phyloP scores from a whole-genome alignment of 2,797 vertebrate genomes.

The Acanthiza pusilla region DNA sequence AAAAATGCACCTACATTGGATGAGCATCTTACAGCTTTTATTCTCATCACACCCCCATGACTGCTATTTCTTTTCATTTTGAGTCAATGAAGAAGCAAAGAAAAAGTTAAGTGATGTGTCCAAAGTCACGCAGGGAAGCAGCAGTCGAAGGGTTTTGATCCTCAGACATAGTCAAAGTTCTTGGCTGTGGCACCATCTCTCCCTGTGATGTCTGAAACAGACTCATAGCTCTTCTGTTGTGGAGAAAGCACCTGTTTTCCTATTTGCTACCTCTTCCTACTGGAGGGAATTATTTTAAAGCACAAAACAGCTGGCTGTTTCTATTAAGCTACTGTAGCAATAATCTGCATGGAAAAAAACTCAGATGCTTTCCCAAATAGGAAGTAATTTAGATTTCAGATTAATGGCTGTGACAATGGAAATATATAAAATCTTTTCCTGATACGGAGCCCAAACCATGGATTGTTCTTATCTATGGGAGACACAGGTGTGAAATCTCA shows the following conservation, averaged over 20 bases:
- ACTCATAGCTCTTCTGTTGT: background rate
- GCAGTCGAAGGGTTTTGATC: background rate
- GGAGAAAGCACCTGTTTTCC: background rate
- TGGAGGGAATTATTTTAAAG: background rate
- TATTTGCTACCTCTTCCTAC: background rate
- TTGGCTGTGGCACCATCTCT: background rate
- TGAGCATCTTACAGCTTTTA: background rate
- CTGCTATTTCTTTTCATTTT: background rate
- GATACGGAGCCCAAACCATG: background rate
- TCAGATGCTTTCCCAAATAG: slow-evolving; percentile 38
- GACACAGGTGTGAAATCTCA: slow-evolving; percentile 13
- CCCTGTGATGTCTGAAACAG: background rate
- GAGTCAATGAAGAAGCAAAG: background rate
- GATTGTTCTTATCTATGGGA: background rate
- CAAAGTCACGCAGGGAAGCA: background rate
- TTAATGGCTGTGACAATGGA: slow-evolving; percentile 46
- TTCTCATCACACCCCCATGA: background rate
- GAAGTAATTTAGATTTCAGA: slow-evolving; percentile 65
- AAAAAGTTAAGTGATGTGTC: background rate
- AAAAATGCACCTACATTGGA: background rate
- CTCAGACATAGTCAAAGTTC: background rate
- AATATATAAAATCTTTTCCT: slow-evolving; percentile 31
- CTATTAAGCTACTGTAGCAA: slow-evolving; percentile 11
- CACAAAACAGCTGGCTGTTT: background rate
- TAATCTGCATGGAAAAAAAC: slow-evolving; percentile 18